These are phyloP conservation scores for Pyrrhosoma nymphula DNA, from an alignment of 2,888 invertebrate species.

Conservation along the genomic window DNA sequence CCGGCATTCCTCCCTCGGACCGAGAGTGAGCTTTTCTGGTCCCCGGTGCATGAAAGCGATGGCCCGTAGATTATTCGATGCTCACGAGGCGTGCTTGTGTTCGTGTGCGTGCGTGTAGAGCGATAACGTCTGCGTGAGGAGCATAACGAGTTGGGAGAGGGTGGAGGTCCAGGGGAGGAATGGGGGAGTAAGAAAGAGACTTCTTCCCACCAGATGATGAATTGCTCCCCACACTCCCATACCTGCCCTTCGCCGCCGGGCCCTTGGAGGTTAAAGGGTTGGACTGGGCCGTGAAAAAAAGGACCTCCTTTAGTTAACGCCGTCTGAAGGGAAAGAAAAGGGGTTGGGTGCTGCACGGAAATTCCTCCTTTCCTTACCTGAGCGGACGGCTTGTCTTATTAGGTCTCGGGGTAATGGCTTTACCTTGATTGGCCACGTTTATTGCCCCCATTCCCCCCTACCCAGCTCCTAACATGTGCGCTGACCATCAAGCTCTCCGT, in stretches of 20 bases:
- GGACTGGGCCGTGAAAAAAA: background rate
- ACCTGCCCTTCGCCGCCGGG: background rate
- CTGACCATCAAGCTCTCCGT: background rate
- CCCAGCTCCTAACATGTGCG: background rate
- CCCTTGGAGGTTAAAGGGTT: slow-evolving; percentile 13
- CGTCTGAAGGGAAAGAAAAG: background rate
- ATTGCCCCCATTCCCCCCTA: background rate
- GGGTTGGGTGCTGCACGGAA: background rate
- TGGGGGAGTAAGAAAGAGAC: background rate
- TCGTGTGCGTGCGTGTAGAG: background rate
- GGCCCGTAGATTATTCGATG: slow-evolving; percentile 1
- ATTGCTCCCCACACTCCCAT: background rate
- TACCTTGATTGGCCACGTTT: background rate
- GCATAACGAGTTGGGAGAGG: background rate
- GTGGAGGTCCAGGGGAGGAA: background rate
- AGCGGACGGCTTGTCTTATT: slow-evolving; percentile 1
- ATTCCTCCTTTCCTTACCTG: background rate
- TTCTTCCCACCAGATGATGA: background rate
- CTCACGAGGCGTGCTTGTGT: background rate
- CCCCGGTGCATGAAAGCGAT: slow-evolving; percentile 21
- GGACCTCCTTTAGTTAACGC: background rate
- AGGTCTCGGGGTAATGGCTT: background rate
- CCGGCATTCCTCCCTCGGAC: background rate
- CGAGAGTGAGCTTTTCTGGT: slow-evolving; percentile 26
- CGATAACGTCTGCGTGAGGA: background rate